phyloP scores from a whole-genome alignment of 2,797 vertebrate genomes.

The Xenopus petersii region DNA sequence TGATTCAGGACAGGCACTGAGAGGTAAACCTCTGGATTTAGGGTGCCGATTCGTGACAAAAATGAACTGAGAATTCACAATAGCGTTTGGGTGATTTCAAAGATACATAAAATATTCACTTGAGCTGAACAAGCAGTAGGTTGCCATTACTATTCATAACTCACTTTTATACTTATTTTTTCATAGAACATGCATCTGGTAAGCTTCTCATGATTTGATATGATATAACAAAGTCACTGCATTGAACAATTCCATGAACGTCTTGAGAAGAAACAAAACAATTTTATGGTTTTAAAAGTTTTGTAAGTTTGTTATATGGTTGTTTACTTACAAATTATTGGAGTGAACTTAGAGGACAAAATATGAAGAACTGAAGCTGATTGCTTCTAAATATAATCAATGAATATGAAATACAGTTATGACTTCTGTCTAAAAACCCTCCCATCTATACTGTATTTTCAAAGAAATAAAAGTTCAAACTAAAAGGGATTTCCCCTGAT shows the following conservation, averaged over 20 bases:
- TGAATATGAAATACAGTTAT: too few species aligned
- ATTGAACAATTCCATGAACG: not conserved
- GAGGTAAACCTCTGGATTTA: too few species aligned
- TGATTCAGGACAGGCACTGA: too few species aligned
- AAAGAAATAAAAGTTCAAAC: too few species aligned
- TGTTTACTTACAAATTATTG: not conserved
- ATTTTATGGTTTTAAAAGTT: not conserved
- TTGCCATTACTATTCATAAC: constrained; percentile 65
- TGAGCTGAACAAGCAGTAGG: constrained; percentile 61
- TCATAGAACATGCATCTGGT: constrained; percentile 48
- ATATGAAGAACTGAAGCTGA: too few species aligned
- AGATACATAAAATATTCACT: constrained; percentile 52
- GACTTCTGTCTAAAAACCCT: too few species aligned
- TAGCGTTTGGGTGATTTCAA: not conserved
- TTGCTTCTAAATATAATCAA: too few species aligned
- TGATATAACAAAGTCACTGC: constrained; percentile 55
- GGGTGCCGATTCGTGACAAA: too few species aligned
- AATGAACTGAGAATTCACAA: too few species aligned
- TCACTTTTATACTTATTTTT: constrained; percentile 56
- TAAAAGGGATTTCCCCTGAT: too few species aligned
- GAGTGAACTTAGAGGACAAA: too few species aligned
- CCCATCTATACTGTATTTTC: too few species aligned
- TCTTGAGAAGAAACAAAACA: not conserved
- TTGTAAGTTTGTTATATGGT: not conserved
- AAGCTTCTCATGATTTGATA: constrained; percentile 56